A percentile compares a stretch with the other conserved stretches of the same genome.
Conservation (phyloP, 2,888 invertebrate genomes). For the Euspilapteryx auroguttella region DNA sequence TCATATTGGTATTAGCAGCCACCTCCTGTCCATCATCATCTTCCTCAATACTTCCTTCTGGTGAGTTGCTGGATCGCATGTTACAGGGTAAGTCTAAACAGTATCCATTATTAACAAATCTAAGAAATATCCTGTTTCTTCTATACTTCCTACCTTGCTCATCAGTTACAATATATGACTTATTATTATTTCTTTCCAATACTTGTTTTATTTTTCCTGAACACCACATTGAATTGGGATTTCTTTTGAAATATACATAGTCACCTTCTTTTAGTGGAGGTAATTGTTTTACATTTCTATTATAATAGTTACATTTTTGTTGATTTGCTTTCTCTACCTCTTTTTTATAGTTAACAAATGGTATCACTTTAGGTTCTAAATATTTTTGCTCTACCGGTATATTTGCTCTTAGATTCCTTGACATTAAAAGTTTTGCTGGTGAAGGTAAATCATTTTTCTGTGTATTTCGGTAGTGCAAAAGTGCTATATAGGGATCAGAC, state of each 20-base stretch:
- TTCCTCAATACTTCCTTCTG: too few relatives aligned
- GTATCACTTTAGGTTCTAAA: conserved; percentile 5
- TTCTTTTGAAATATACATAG: neutral
- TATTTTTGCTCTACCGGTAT: conserved; percentile 7
- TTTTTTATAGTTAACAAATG: conserved; percentile 2
- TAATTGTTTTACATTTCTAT: conserved; percentile 9
- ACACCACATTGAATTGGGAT: neutral
- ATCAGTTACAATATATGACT: too few relatives aligned
- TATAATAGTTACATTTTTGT: conserved; percentile 4
- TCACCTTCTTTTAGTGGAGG: neutral
- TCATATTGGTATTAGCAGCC: too few relatives aligned
- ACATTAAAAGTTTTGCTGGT: conserved; percentile 11
- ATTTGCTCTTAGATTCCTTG: conserved; percentile 11
- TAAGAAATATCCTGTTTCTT: too few relatives aligned
- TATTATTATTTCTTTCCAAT: too few relatives aligned
- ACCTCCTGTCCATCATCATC: too few relatives aligned
- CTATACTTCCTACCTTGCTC: too few relatives aligned
- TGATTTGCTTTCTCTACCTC: conserved; percentile 2
- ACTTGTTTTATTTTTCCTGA: neutral
- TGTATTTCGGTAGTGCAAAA: conserved; percentile 9
- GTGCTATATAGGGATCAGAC: conserved; percentile 11
- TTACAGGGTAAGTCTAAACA: too few relatives aligned
- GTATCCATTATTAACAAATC: too few relatives aligned
- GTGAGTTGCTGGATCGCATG: too few relatives aligned
- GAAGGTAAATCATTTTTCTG: conserved; percentile 11